Evolutionary conservation across 2,113 vertebrate species (phyloP).

Genomic region (Pyxicephalus adspersus): DNA sequence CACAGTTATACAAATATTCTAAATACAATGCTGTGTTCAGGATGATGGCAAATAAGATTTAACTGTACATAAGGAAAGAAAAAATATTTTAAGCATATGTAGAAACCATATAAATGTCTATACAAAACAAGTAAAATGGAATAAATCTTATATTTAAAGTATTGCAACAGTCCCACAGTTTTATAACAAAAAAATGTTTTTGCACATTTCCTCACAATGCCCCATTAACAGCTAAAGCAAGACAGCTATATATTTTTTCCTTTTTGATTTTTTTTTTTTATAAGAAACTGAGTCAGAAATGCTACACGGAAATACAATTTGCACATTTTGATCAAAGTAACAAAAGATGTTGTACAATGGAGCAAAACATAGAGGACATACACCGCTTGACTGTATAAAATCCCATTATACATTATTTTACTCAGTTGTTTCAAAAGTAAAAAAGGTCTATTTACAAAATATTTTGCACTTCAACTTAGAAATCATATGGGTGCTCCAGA

Average conservation of each 20-base stretch:
- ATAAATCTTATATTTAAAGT: slow-evolving; percentile 91
- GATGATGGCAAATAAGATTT: slow-evolving; percentile 80
- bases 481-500: slow-evolving; percentile 72
- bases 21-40: slow-evolving; percentile 82
- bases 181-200: slow-evolving; percentile 83
- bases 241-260: slow-evolving; percentile 69
- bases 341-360: slow-evolving; percentile 74
- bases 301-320: slow-evolving; percentile 80
- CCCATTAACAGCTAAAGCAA: slow-evolving; percentile 80
- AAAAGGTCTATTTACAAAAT: slow-evolving; percentile 88
- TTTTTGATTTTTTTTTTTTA: slow-evolving; percentile 68
- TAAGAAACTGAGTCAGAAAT: slow-evolving; percentile 80
- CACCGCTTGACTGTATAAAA: slow-evolving; percentile 82
- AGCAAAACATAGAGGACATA: slow-evolving; percentile 78
- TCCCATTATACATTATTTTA: slow-evolving; percentile 85
- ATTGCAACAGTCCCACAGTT: slow-evolving; percentile 97
- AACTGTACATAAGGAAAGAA: slow-evolving; percentile 79
- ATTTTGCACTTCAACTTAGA: slow-evolving; percentile 82
- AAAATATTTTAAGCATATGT: slow-evolving; percentile 82
- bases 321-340: slow-evolving; percentile 80
- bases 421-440: slow-evolving; percentile 86
- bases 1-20: slow-evolving; percentile 94
- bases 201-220: slow-evolving; percentile 82
- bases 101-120: slow-evolving; percentile 87
- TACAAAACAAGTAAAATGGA: slow-evolving; percentile 88